Percentiles rank a stretch among this genome's conserved stretches.
phyloP scores from a whole-genome alignment of 30 jellyfish, hydroid and myxozoan species.

The Rhopilema esculentum region DNA sequence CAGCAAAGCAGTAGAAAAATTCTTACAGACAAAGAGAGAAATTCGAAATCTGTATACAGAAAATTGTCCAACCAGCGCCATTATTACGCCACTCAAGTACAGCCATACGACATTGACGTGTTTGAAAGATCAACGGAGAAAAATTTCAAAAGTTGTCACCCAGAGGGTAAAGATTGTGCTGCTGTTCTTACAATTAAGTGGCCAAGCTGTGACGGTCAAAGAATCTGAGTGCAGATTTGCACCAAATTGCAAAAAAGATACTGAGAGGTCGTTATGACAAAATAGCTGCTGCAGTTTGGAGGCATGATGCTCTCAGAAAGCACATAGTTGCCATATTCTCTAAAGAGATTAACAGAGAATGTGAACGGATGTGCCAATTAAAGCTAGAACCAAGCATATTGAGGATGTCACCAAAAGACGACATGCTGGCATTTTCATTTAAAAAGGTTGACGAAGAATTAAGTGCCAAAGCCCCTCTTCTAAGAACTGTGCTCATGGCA shows the following conservation, averaged over 20 bases:
- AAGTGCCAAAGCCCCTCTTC: background rate
- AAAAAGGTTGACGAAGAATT: constrained; percentile 15
- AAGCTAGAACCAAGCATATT: constrained; percentile 13
- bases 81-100: background rate
- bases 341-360: constrained; percentile 14
- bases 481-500: constrained; percentile 28
- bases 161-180: background rate
- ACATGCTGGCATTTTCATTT: constrained; percentile 25
- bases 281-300: constrained; percentile 18
- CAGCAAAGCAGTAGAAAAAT: background rate
- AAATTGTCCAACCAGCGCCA: constrained; percentile 1
- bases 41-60: background rate
- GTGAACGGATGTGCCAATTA: constrained; percentile 1
- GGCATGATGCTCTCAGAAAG: constrained; percentile 21
- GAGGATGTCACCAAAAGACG: constrained; percentile 16
- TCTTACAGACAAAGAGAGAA: background rate
- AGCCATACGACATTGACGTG: background rate
- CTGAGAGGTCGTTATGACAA: background rate
- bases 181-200: background rate
- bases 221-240: background rate
- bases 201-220: background rate
- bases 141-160: background rate
- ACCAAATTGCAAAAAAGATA: constrained; percentile 1
- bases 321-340: background rate
- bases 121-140: background rate